A percentile compares a stretch with the other conserved stretches of the same genome.
These are phyloP conservation scores for Gisinianus flammeolus DNA, from an alignment of 2,888 invertebrate species.

Conservation along the genomic window DNA sequence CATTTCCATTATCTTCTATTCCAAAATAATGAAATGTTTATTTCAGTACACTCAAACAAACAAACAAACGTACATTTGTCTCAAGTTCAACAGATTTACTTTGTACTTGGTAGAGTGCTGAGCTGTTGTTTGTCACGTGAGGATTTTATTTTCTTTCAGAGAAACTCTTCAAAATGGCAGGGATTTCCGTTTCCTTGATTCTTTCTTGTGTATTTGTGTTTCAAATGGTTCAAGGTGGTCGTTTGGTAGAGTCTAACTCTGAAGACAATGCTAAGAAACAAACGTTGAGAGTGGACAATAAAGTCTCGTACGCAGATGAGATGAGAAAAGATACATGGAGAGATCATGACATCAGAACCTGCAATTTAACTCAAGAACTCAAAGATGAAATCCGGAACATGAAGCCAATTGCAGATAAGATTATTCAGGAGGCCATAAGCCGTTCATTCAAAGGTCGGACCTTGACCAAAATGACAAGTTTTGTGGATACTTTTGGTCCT, in stretches of 20 bases:
- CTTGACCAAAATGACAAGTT: slow-evolving; percentile 57
- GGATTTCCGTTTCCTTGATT: too few species aligned
- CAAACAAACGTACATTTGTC: too few species aligned
- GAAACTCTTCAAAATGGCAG: too few species aligned
- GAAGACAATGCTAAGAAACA: background rate
- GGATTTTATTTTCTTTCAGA: too few species aligned
- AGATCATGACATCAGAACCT: background rate
- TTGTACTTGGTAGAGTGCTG: too few species aligned
- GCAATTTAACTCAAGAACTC: background rate
- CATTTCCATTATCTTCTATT: too few species aligned
- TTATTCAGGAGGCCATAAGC: slow-evolving; percentile 65
- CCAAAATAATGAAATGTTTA: too few species aligned
- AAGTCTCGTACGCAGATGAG: background rate
- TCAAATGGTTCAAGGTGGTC: background rate
- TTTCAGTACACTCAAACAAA: too few species aligned
- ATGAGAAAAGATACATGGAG: background rate
- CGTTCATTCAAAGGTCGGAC: slow-evolving; percentile 66
- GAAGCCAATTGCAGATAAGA: slow-evolving; percentile 64
- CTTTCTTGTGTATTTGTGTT: background rate
- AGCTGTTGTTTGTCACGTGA: too few species aligned
- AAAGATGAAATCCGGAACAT: slow-evolving; percentile 68
- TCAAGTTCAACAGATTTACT: too few species aligned
- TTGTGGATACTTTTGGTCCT: slow-evolving; percentile 61
- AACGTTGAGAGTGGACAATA: background rate
- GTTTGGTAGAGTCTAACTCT: background rate